Percentiles rank a stretch among this genome's conserved stretches.
phyloP scores from a whole-genome alignment of 2,888 invertebrate species.

The Tipula lateralis region DNA sequence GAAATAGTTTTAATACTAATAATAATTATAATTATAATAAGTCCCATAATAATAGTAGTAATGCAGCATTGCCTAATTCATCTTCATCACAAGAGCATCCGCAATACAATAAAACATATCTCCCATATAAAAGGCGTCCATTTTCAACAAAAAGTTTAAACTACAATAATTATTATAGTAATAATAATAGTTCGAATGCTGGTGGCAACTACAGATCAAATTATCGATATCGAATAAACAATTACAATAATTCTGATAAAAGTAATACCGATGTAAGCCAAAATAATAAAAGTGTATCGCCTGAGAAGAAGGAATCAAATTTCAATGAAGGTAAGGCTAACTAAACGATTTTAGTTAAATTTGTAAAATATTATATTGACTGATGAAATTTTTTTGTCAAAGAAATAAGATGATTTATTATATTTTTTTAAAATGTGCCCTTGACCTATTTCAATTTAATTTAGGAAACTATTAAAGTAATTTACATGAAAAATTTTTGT shows the following conservation, averaged over 20 bases:
- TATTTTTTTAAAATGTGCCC: neutral
- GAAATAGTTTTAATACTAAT: constrained; percentile 26
- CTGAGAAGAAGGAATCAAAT: constrained; percentile 20
- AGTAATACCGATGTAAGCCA: neutral
- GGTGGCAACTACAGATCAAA: neutral
- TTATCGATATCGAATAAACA: constrained; percentile 28
- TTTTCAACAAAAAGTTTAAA: constrained; percentile 7
- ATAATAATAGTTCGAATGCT: neutral
- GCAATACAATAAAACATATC: constrained; percentile 3
- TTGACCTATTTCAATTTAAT: neutral
- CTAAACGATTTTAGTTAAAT: neutral
- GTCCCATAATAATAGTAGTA: neutral
- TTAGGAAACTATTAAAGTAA: neutral
- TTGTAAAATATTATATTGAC: neutral
- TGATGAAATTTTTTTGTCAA: constrained; percentile 36
- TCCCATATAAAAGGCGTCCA: constrained; percentile 26
- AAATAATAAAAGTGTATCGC: neutral
- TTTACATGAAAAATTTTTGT: constrained; percentile 32
- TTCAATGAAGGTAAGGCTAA: constrained; percentile 13
- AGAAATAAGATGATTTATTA: constrained; percentile 25
- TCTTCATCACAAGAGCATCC: neutral
- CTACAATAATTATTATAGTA: neutral
- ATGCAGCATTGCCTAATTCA: neutral
- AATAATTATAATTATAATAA: constrained; percentile 12
- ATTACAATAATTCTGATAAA: neutral